Percentiles rank a stretch among this genome's conserved stretches.
These are phyloP conservation scores for Nycticebus coucang DNA, from an alignment of 2,113 vertebrate genomes.

Conservation along the genomic window DNA sequence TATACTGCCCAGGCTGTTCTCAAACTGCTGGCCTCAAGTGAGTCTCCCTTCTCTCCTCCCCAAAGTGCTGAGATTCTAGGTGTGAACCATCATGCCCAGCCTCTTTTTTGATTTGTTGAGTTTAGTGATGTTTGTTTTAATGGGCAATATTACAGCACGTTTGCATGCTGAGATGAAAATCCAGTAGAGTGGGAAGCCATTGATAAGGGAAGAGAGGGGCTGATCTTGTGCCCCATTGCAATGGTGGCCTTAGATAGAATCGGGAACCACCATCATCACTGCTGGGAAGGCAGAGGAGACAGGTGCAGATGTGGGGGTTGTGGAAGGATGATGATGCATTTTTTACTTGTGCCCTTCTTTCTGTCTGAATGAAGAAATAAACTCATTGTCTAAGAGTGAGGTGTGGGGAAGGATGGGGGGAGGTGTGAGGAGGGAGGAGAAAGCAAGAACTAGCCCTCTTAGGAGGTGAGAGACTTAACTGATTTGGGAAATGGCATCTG, in stretches of 20 bases:
- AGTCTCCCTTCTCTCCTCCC: too few species aligned
- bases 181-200: not conserved
- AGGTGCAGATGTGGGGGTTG: not conserved
- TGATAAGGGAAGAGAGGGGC: not conserved
- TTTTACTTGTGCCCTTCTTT: not conserved
- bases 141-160: not conserved
- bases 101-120: not conserved
- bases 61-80: too few species aligned
- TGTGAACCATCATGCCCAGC: too few species aligned
- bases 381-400: not conserved
- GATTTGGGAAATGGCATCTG: not conserved
- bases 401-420: too few species aligned
- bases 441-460: not conserved
- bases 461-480: not conserved
- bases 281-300: not conserved
- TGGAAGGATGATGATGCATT: not conserved
- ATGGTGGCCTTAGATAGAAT: not conserved
- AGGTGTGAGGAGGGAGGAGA: not conserved
- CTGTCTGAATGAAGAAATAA: not conserved
- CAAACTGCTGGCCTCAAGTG: too few species aligned
- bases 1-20: too few species aligned
- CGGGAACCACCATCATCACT: not conserved
- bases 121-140: not conserved
- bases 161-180: not conserved
- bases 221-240: not conserved